Conservation (phyloP, 92 coral and sea anemone genomes). For the Metridium senile region DNA sequence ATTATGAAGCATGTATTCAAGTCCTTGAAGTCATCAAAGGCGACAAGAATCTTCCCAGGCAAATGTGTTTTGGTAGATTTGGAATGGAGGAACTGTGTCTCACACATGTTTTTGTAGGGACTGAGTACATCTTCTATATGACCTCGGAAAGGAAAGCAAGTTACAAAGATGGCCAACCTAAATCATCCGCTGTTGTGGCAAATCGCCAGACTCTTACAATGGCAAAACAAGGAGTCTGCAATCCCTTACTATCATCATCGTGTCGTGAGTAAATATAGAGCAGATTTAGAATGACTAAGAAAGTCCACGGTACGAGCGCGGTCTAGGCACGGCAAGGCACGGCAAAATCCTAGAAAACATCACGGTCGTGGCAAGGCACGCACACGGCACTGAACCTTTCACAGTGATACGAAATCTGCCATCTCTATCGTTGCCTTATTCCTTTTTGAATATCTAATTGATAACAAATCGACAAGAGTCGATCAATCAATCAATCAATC, state of each 20-base stretch:
- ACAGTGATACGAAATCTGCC: too few species aligned
- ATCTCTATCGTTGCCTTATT: too few species aligned
- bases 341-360: too few species aligned
- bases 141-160: constrained; percentile 73
- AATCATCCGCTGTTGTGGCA: constrained; percentile 41
- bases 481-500: too few species aligned
- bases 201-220: constrained; percentile 8
- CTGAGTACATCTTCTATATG: constrained; percentile 71
- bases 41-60: constrained; percentile 39
- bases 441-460: too few species aligned
- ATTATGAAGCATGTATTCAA: constrained; percentile 73
- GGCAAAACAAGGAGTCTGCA: constrained; percentile 50
- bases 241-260: constrained; percentile 16
- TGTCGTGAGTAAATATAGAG: constrained; percentile 63
- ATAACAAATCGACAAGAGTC: too few species aligned
- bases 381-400: too few species aligned
- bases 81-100: constrained; percentile 78
- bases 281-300: too few species aligned
- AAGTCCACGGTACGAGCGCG: too few species aligned
- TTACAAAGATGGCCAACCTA: constrained; percentile 63
- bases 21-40: constrained; percentile 67
- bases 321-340: too few species aligned
- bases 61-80: constrained; percentile 71
- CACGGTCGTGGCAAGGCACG: too few species aligned
- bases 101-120: constrained; percentile 53